A percentile compares a stretch with the other conserved stretches of the same genome.
Conservation (phyloP, 2,888 invertebrate genomes). For the Tryphoninae sp. region DNA sequence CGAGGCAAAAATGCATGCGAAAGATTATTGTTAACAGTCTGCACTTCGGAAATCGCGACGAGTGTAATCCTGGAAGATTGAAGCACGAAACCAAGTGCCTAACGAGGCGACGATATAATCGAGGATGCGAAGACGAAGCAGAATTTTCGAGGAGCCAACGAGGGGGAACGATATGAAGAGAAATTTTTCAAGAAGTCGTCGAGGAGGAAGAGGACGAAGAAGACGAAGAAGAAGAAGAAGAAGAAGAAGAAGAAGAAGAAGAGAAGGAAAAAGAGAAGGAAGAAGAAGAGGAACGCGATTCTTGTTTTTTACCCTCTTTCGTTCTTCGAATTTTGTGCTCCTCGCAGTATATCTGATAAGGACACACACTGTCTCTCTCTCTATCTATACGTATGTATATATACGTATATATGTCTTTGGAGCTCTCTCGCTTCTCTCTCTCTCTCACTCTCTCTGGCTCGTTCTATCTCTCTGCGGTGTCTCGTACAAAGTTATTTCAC, state of each 20-base stretch:
- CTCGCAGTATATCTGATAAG: conserved; percentile 36
- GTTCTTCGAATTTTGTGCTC: conserved; percentile 46
- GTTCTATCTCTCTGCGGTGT: conserved; percentile 57
- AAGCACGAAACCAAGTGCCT: not conserved
- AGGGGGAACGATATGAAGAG: not conserved
- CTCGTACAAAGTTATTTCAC: conserved; percentile 74
- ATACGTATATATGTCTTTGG: conserved; percentile 19
- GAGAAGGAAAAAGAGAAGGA: conserved; percentile 15
- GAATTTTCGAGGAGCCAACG: conserved; percentile 1
- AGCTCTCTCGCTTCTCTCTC: conserved; percentile 12
- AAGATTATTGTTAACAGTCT: not conserved
- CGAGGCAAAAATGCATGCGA: not conserved
- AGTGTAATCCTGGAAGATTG: not conserved
- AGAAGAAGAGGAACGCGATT: conserved; percentile 31
- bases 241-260: conserved; percentile 26
- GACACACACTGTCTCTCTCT: conserved; percentile 45
- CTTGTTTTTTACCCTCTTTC: not conserved
- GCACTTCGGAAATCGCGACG: not conserved
- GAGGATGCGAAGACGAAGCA: conserved; percentile 8
- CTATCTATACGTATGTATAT: conserved; percentile 17
- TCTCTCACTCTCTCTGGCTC: conserved; percentile 21
- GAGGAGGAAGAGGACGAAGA: conserved; percentile 7
- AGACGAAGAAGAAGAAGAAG: conserved; percentile 19
- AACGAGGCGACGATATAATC: not conserved
- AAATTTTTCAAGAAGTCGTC: conserved; percentile 24